phyloP scores from a whole-genome alignment of 2,888 invertebrate species.

The Caenorhabditis sp. region DNA sequence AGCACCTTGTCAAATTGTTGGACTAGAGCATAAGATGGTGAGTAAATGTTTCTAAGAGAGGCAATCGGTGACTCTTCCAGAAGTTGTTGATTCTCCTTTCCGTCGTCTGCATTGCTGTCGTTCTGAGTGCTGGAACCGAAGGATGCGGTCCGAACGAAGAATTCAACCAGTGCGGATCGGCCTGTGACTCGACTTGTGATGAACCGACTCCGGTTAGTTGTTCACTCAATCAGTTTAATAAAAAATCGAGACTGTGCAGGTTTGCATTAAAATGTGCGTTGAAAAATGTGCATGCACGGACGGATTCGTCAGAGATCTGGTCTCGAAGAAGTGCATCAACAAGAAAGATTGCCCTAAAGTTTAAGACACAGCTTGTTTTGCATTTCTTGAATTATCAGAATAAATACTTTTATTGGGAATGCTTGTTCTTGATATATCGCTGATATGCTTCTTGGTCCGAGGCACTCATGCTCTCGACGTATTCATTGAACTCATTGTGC shows the following conservation, averaged over 20 bases:
- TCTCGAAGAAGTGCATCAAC: slow-evolving; percentile 34
- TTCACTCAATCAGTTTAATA: background rate
- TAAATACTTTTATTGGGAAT: slow-evolving; percentile 1
- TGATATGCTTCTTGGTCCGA: slow-evolving; percentile 42
- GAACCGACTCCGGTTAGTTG: slow-evolving; percentile 30
- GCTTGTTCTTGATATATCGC: slow-evolving; percentile 31
- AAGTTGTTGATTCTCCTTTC: background rate
- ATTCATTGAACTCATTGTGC: slow-evolving; percentile 36
- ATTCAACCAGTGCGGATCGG: slow-evolving; percentile 30
- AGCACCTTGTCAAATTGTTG: background rate
- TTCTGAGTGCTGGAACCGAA: background rate
- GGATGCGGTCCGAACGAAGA: slow-evolving; percentile 32
- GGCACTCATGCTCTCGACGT: slow-evolving; percentile 27
- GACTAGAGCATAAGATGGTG: background rate
- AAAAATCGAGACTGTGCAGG: slow-evolving; percentile 20
- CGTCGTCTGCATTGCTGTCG: background rate
- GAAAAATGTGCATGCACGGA: slow-evolving; percentile 36
- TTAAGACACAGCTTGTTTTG: no score
- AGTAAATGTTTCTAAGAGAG: background rate
- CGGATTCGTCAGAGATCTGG: slow-evolving; percentile 36
- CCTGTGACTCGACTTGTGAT: slow-evolving; percentile 41
- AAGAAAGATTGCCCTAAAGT: slow-evolving; percentile 31
- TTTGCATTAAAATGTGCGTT: slow-evolving; percentile 43
- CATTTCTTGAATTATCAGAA: background rate
- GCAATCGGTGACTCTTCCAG: background rate